Conservation (phyloP, 2,888 invertebrate species). For the Tinea semifulvella region DNA sequence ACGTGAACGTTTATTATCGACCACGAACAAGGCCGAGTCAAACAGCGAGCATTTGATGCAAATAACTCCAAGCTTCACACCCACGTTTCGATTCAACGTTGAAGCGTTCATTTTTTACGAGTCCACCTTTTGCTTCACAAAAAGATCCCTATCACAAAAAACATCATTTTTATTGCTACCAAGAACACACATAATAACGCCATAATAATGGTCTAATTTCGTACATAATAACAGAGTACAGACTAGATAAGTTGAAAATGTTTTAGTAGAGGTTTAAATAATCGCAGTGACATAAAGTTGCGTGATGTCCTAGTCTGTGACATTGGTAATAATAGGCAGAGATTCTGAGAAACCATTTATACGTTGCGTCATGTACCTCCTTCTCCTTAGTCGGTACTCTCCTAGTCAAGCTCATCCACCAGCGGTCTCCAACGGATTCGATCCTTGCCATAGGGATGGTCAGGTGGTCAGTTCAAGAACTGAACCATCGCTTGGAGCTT, state of each 20-base stretch:
- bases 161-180: neutral
- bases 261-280: neutral
- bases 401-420: too few relatives aligned
- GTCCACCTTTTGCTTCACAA: slow-evolving; percentile 4
- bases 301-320: neutral
- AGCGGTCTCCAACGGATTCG: too few relatives aligned
- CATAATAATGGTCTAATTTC: slow-evolving; percentile 14
- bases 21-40: too few relatives aligned
- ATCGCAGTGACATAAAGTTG: neutral
- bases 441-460: too few relatives aligned
- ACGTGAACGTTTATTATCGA: too few relatives aligned
- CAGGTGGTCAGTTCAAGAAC: too few relatives aligned
- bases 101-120: neutral
- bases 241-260: neutral
- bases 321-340: neutral
- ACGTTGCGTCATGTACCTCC: too few relatives aligned
- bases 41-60: slow-evolving; percentile 2
- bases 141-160: slow-evolving; percentile 7
- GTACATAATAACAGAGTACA: slow-evolving; percentile 35
- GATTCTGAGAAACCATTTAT: neutral
- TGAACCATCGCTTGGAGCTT: too few relatives aligned
- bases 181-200: slow-evolving; percentile 10
- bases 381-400: too few relatives aligned
- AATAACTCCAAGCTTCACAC: slow-evolving; percentile 8
- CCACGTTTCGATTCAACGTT: neutral